Evolutionary conservation across 2,113 vertebrate species (phyloP), one percentile per base, ranked within the genome.

Genomic region (Camelus bactrianus): DNA sequence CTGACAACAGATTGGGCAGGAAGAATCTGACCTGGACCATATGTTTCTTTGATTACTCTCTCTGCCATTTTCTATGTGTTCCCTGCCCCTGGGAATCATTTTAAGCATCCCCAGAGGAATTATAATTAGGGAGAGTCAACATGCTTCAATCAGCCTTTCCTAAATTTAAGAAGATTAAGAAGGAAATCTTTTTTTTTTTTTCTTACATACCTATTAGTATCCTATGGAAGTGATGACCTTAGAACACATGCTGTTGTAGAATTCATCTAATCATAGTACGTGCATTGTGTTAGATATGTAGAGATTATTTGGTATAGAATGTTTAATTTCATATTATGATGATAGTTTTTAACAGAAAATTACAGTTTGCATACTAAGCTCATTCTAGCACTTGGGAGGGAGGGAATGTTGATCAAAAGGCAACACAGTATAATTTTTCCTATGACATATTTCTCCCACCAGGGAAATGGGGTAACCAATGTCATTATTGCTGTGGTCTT

Each of bases 111-210:
- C 10, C 6, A n/a, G 26, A 69, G 30, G 20, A 91, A 7, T 7
- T 28, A 6, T 46, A 56, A 54, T 83, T 91, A 30, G 10, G 3
- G 82, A 93, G 32, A 19, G 2, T 85, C 22, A 72, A 87, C 5
- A 76, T 20, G 60, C 24, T 65, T 79, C 73, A 96, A 64, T 54
- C 9, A 80, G 1, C 19, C 38, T 48, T 80, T 84, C 20, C 38
- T 84, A 69, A 88, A 84, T 84, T 62, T 26, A 80, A 73, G 24
- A 88, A n/a, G 17, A 24, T 62, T 26, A 80, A 73, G 24, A 88
- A n/a, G 17, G 28, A 82, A 69, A 69, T n/a, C 3, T 73, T 96
- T 80, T 72, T 20, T 72, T 20, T 64, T 94, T 92, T 91, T 77
- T 46, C 28, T 94, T 10, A 73, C 3, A n/a, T 67, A 52, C 42